phyloP scores from a whole-genome alignment of 2,797 vertebrate species.

The Buphagus erythrorhynchus region DNA sequence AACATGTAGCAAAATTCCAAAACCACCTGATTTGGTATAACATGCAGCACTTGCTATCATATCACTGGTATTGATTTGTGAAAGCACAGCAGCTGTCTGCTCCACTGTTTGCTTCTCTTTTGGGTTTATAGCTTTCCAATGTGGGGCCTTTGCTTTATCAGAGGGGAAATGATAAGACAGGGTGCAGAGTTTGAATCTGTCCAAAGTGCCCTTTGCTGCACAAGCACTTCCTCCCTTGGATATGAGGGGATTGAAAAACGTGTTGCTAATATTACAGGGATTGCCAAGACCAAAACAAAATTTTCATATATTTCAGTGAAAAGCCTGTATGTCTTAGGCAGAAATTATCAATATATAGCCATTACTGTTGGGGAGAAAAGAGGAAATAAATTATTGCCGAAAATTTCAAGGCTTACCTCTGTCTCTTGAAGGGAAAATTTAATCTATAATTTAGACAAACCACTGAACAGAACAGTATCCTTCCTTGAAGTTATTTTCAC shows the following conservation, averaged over 20 bases:
- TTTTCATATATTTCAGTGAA: background rate
- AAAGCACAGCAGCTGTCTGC: background rate
- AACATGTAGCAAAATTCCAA: background rate
- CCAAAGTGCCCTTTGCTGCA: background rate
- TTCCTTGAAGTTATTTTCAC: conserved; percentile 47
- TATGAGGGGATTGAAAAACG: background rate
- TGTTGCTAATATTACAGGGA: background rate
- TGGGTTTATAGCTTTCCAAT: background rate
- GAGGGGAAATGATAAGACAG: background rate
- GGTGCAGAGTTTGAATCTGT: background rate
- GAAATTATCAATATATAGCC: background rate
- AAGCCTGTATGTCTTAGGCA: background rate
- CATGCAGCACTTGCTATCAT: background rate
- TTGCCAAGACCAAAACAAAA: background rate
- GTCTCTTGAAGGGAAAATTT: background rate
- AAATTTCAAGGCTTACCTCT: background rate
- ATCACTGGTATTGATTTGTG: background rate
- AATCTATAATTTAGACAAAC: conserved; percentile 20
- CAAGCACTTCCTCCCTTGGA: background rate
- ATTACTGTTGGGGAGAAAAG: background rate
- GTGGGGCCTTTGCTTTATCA: background rate
- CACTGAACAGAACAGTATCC: conserved; percentile 19
- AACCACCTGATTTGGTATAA: background rate
- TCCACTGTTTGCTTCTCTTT: background rate
- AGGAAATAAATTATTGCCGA: background rate